Evolutionary conservation across 2,888 invertebrate genomes (phyloP), one percentile per base, ranked within the genome.

Genomic region (Bibio marci): DNA sequence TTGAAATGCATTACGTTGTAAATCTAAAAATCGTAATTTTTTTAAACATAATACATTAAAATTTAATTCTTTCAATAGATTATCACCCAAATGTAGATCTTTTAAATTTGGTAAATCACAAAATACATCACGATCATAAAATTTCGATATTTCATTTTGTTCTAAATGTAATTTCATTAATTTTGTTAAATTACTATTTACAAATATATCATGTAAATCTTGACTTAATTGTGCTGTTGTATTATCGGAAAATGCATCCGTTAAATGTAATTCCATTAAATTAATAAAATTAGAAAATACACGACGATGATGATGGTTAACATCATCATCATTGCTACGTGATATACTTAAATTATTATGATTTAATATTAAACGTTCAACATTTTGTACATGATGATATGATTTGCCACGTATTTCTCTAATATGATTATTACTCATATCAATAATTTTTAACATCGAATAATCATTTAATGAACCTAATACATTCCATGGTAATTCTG

Each of bases 361-460:
- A 54, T 80, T 76, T 41, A 82, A 60, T 44, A 35, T 35, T 8
- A 82, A 62, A 19, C 74, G 64, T 50, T 72, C 67, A 0, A 81
- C 80, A 44, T 69, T 70, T 35, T 67, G 66, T 1, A 81, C 80
- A 49, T 74, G 76, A 52, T 82, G 81, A 53, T 77, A 82, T 0
- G 77, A 64, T 54, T 80, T 79, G 2, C 81, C 81, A 43, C 71
- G 70, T 35, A 82, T 79, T 46, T 74, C 73, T 33, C 67, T 58
- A 31, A 82, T 80, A 13, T 69, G 66, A 54, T 82, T 82, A 51
- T 70, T 74, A 44, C 76, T 76, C 75, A 82, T 74, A 50, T 82
- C 81, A 32, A 81, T 72, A 4, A 74, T 66, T 44, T 66, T 66
- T 35, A 81, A 56, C 33, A 66, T 60, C 18, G 65, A 66, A 42